phyloP scores from a whole-genome alignment of 2,888 invertebrate species.

The Conomelus anceps region DNA sequence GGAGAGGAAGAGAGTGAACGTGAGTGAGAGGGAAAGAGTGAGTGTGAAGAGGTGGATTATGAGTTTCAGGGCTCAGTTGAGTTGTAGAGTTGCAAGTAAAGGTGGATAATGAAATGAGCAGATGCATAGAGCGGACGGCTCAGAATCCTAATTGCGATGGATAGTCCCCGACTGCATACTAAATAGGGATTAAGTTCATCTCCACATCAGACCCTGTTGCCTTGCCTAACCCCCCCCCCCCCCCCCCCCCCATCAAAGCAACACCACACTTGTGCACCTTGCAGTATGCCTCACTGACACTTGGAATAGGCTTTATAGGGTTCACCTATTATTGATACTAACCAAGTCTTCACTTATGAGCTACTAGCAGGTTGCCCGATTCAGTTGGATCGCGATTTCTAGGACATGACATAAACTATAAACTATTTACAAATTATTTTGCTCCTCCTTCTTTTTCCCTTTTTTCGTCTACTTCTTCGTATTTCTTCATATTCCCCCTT shows the following conservation, averaged over 20 bases:
- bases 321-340: too few relatives aligned
- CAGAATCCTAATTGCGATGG: neutral
- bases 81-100: neutral
- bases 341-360: too few relatives aligned
- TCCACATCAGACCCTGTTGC: neutral
- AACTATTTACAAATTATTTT: too few relatives aligned
- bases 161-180: neutral
- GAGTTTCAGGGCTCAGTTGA: too few relatives aligned
- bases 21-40: neutral
- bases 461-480: too few relatives aligned
- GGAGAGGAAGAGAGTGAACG: neutral
- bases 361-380: too few relatives aligned
- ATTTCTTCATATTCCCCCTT: too few relatives aligned
- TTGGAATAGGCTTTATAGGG: too few relatives aligned
- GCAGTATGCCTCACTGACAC: neutral
- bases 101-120: neutral
- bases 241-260: neutral
- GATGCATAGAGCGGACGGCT: neutral
- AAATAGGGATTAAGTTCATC: neutral
- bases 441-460: too few relatives aligned
- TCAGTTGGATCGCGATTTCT: too few relatives aligned
- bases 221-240: neutral
- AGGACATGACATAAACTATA: too few relatives aligned
- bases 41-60: neutral
- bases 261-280: neutral